Evolutionary conservation across 2,113 vertebrate species (phyloP), one percentile per base, ranked within the genome.

Genomic region (Empidonax traillii): DNA sequence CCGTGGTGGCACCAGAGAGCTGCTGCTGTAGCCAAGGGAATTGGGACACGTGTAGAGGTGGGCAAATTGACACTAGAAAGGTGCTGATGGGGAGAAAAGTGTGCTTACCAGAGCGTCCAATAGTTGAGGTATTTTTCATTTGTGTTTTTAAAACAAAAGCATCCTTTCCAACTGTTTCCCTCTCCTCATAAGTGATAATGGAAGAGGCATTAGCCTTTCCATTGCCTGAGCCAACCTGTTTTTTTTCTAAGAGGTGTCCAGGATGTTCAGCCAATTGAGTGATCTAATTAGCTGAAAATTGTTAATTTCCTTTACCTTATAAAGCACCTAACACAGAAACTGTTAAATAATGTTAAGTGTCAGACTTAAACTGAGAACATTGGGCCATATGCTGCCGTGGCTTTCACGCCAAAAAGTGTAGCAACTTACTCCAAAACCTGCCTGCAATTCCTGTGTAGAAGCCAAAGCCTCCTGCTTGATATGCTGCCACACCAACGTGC

Each of bases 261-360:
- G 96, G 95, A 97, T 96, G 95, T 97, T 97, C 96, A 96, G 96
- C 96, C 96, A 97, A 96, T 97, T 97, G 96, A 95, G 95, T 96
- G 96, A 97, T 97, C 96, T 97, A 97, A 97, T 96, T 97, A 97
- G 94, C 96, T 93, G 95, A 94, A 96, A 97, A 97, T 96, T 96
- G 96, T 97, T 96, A 97, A 97, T 97, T 97, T 97, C 96, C 94
- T 97, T 97, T 96, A 97, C 96, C 94, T 97, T 97, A 97, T 96
- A 97, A 97, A 97, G 96, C 95, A 97, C 95, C 96, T 96, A 96
- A 97, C 92, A 94, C 96, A 96, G 96, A 97, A 97, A 97, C 96
- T 96, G 96, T 97, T 97, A 97, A 97, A 97, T 96, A 97, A 97
- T 96, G 96, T 96, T 97, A 97, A 97, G 96, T 97, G 96, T 97